Percentiles rank a stretch among this genome's conserved stretches.
Evolutionary conservation across 2,113 vertebrate species (phyloP).

Genomic region (Probosciger aterrimus): DNA sequence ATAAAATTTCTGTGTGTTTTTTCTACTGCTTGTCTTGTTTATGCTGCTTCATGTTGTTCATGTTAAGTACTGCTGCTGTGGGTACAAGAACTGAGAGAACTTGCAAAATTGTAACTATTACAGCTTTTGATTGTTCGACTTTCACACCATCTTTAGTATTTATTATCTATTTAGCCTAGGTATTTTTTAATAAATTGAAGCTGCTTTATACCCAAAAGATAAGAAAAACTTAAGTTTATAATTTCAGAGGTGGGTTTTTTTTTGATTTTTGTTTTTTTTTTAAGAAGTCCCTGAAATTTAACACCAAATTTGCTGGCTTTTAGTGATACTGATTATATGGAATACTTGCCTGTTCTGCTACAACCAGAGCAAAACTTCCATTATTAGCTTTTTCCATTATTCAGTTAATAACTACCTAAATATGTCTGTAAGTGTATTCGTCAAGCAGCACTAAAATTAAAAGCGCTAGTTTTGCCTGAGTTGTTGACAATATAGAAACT

Average conservation of each 20-base stretch:
- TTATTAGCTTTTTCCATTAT: neutral
- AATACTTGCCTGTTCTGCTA: neutral
- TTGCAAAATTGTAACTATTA: neutral
- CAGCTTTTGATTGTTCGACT: neutral
- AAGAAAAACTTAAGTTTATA: neutral
- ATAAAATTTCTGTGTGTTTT: neutral
- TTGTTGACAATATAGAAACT: neutral
- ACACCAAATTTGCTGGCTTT: neutral
- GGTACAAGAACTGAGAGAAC: neutral
- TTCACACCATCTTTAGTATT: neutral
- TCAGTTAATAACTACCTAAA: neutral
- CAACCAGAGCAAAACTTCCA: neutral
- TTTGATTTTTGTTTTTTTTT: neutral
- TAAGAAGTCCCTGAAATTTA: neutral
- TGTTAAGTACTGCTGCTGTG: neutral
- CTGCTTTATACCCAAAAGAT: neutral
- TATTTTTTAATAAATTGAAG: neutral
- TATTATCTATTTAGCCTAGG: neutral
- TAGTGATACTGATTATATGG: neutral
- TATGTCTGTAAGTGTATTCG: accelerated
- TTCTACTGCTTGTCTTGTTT: neutral
- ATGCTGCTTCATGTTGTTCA: neutral
- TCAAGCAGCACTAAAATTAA: neutral
- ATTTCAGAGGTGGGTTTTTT: neutral
- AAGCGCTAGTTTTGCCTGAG: neutral